Conservation (phyloP, 2,888 invertebrate species). For the Xylophagus ater region DNA sequence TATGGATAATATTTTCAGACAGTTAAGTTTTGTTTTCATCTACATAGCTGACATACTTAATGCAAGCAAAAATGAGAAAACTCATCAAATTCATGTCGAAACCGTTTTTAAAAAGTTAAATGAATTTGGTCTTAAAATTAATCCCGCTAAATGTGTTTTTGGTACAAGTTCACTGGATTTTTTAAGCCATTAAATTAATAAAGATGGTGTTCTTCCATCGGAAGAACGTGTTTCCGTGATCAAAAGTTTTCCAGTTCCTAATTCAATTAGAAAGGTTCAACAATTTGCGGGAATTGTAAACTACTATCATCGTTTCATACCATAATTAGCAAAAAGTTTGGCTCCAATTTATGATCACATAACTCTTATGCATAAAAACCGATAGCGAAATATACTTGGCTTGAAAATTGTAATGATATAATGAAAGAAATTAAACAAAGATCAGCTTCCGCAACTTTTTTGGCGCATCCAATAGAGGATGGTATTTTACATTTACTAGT, state of each 20-base stretch:
- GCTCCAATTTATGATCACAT: constrained; percentile 5
- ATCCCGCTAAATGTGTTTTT: constrained; percentile 8
- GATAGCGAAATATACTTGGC: not conserved
- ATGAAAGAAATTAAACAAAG: constrained; percentile 6
- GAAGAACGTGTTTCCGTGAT: constrained; percentile 6
- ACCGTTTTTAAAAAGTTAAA: not conserved
- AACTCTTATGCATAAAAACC: not conserved
- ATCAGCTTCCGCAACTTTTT: constrained; percentile 20
- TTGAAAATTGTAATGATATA: not conserved
- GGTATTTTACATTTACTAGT: constrained; percentile 21
- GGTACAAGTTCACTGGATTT: constrained; percentile 6
- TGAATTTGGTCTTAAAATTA: constrained; percentile 2
- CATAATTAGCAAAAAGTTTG: constrained; percentile 2
- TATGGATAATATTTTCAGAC: constrained; percentile 1
- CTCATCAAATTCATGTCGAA: constrained; percentile 15
- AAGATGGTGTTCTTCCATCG: constrained; percentile 4
- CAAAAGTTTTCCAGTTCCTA: constrained; percentile 3
- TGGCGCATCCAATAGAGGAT: constrained; percentile 26
- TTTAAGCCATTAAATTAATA: constrained; percentile 2
- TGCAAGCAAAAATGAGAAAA: constrained; percentile 15
- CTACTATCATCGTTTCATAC: constrained; percentile 10
- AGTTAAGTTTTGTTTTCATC: constrained; percentile 11
- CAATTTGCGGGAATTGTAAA: constrained; percentile 10
- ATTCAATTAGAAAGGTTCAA: constrained; percentile 8
- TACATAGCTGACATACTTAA: constrained; percentile 20